Conservation (phyloP, 2,888 invertebrate genomes). For the Pyrrhosoma nymphula region DNA sequence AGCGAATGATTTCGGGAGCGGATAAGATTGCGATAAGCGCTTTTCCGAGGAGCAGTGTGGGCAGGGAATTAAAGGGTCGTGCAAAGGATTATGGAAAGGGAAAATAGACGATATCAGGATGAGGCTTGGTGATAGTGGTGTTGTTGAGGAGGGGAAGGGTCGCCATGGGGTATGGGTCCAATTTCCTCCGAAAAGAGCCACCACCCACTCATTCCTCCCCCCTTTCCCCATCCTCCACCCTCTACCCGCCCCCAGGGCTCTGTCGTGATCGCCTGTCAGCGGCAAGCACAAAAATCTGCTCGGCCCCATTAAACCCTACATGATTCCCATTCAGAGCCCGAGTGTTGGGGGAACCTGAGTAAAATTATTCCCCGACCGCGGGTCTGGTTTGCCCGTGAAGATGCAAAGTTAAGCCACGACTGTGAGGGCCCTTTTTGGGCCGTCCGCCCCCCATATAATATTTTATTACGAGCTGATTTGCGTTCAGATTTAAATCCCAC, state of each 20-base stretch:
- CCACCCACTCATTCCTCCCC: too few relatives aligned
- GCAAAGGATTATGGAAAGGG: neutral
- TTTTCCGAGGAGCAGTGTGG: neutral
- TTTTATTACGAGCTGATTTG: too few relatives aligned
- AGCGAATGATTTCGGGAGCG: neutral
- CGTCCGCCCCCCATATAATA: too few relatives aligned
- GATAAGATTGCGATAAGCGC: slow-evolving; percentile 18
- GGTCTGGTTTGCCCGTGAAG: neutral
- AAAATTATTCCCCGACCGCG: neutral
- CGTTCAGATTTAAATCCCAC: too few relatives aligned
- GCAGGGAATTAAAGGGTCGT: neutral
- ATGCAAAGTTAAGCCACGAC: too few relatives aligned
- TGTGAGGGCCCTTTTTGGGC: too few relatives aligned
- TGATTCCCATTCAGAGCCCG: neutral
- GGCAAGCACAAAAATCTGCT: neutral
- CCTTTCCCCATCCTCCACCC: too few relatives aligned
- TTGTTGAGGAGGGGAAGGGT: too few relatives aligned
- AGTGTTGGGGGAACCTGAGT: neutral
- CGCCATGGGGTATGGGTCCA: neutral
- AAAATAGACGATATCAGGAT: neutral
- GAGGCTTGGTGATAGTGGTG: neutral
- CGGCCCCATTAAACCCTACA: neutral
- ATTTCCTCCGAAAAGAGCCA: neutral
- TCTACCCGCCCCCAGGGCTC: too few relatives aligned
- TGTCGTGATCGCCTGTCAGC: neutral